These are phyloP conservation scores for Melanotaenia duboulayi DNA, from an alignment of 2,113 vertebrate genomes.

Conservation along the genomic window DNA sequence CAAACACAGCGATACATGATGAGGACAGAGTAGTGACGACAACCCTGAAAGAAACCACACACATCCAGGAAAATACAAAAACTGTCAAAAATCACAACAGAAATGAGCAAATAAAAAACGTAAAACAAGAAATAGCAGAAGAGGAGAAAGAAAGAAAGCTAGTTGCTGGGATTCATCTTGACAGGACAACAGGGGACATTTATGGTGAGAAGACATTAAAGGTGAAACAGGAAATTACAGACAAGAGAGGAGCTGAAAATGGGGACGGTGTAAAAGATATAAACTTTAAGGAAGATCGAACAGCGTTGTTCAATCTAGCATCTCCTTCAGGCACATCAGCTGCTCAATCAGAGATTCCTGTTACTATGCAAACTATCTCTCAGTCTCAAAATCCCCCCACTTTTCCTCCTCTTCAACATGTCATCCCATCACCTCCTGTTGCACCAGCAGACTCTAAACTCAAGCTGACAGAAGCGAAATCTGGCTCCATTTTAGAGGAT, in stretches of 20 bases:
- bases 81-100: not conserved
- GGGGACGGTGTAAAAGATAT: slow-evolving; percentile 13
- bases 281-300: slow-evolving; percentile 14
- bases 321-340: slow-evolving; percentile 36
- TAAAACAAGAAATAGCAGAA: slow-evolving; percentile 9
- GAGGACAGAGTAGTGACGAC: not conserved
- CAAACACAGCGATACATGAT: not conserved
- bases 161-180: slow-evolving; percentile 53
- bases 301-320: slow-evolving; percentile 7
- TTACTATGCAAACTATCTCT: slow-evolving; percentile 22
- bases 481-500: slow-evolving; percentile 13
- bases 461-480: slow-evolving; percentile 22
- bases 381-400: slow-evolving; percentile 26
- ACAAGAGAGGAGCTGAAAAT: not conserved
- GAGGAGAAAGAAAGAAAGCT: slow-evolving; percentile 49
- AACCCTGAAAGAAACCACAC: not conserved
- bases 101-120: not conserved
- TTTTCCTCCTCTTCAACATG: slow-evolving; percentile 7
- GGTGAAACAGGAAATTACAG: slow-evolving; percentile 1
- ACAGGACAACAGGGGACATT: not conserved
- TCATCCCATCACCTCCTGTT: not conserved
- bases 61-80: no score
- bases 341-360: slow-evolving; percentile 16
- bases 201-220: not conserved
- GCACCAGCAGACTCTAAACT: slow-evolving; percentile 9